These are phyloP conservation scores for Menidia menidia DNA, from an alignment of 2,797 vertebrate genomes.

Conservation along the genomic window DNA sequence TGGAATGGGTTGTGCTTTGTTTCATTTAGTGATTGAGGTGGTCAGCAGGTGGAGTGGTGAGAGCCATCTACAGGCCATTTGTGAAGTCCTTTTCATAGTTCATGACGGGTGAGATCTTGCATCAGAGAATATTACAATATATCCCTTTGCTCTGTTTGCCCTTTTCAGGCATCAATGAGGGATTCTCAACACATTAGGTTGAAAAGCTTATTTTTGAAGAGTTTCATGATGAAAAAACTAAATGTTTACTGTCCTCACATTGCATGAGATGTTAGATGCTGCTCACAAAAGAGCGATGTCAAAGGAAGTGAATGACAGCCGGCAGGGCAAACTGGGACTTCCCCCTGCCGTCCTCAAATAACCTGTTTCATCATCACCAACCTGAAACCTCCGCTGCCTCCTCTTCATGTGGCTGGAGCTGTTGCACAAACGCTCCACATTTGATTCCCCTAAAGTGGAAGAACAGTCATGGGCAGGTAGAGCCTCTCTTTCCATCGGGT, in stretches of 20 bases:
- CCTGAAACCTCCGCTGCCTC: constrained; percentile 12
- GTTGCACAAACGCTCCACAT: not conserved
- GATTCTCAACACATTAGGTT: no score
- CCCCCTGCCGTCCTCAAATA: constrained; percentile 19
- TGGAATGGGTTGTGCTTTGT: constrained; percentile 1
- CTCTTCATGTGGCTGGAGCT: constrained; percentile 30
- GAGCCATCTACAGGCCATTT: no score
- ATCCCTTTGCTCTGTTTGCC: no score
- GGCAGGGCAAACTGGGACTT: constrained; percentile 6
- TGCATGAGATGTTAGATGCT: not conserved
- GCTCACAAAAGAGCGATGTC: not conserved
- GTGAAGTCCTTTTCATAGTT: no score
- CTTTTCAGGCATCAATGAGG: no score
- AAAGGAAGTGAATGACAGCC: not conserved
- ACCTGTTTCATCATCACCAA: constrained; percentile 10
- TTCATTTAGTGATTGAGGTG: not conserved
- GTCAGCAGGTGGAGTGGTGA: not conserved
- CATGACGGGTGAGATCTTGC: no score
- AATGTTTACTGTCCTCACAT: no score
- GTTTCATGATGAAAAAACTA: no score
- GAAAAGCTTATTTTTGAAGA: no score
- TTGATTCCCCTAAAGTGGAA: not conserved
- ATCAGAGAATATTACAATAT: no score
- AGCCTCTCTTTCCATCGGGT: no score
- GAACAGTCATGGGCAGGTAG: not conserved